Conservation (phyloP, 2,888 invertebrate species). For the Latrodectus elegans region DNA sequence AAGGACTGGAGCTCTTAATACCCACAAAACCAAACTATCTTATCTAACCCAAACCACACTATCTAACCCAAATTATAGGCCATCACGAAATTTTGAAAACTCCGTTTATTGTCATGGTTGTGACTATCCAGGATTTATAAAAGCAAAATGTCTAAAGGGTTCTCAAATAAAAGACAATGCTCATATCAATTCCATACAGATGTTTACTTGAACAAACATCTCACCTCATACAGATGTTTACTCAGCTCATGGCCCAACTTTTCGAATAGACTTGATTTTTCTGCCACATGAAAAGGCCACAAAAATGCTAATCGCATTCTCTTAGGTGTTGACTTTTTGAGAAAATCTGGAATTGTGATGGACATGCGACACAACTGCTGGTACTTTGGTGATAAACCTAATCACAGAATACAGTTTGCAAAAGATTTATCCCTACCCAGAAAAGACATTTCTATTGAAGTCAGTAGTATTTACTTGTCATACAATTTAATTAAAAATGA, state of each 20-base stretch:
- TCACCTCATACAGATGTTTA: neutral
- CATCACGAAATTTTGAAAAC: too few species aligned
- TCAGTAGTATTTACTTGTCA: too few species aligned
- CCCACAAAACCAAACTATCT: neutral
- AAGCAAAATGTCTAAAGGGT: constrained; percentile 8
- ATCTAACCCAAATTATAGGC: too few species aligned
- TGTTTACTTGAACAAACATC: constrained; percentile 11
- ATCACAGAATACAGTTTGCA: too few species aligned
- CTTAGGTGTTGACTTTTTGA: constrained; percentile 9
- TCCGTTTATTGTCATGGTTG: constrained; percentile 11
- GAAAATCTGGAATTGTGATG: too few species aligned
- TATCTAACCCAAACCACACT: neutral
- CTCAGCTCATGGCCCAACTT: neutral
- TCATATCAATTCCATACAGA: constrained; percentile 14
- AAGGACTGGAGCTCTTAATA: neutral
- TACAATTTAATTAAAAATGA: too few species aligned
- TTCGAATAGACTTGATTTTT: constrained; percentile 9
- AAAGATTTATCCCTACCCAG: too few species aligned
- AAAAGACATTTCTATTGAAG: too few species aligned
- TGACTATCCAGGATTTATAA: constrained; percentile 20
- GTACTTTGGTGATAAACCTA: constrained; percentile 19
- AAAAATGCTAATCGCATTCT: constrained; percentile 14
- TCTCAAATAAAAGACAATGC: too few species aligned
- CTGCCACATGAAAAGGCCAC: constrained; percentile 10
- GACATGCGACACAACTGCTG: neutral